phyloP scores from a whole-genome alignment of 2,888 invertebrate species.

The Zygaena filipendulae region DNA sequence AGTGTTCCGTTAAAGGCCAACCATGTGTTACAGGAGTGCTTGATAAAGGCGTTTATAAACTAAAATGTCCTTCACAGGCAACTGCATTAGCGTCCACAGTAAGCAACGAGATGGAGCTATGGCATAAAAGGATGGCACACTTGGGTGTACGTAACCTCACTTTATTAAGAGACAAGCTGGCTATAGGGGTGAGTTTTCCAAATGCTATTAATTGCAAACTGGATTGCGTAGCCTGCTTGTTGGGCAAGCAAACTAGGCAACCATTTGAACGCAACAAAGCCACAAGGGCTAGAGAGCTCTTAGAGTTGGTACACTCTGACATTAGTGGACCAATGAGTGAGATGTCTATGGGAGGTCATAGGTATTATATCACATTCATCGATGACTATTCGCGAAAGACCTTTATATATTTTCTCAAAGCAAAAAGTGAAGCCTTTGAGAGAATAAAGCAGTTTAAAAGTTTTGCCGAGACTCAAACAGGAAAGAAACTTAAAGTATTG shows the following conservation, averaged over 20 bases:
- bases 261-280: slow-evolving; percentile 18
- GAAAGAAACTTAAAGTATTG: slow-evolving; percentile 18
- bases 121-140: slow-evolving; percentile 1
- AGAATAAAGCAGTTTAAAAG: slow-evolving; percentile 19
- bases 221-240: slow-evolving; percentile 3
- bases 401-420: slow-evolving; percentile 22
- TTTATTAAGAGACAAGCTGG: slow-evolving; percentile 1
- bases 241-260: slow-evolving; percentile 20
- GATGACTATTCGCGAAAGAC: slow-evolving; percentile 20
- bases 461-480: slow-evolving; percentile 21
- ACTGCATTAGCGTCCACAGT: neutral
- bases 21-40: neutral
- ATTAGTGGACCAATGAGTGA: slow-evolving; percentile 15
- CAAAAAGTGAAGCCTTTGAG: slow-evolving; percentile 22
- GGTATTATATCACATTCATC: slow-evolving; percentile 24
- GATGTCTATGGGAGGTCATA: slow-evolving; percentile 13
- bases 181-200: too few species aligned
- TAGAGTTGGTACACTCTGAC: slow-evolving; percentile 12
- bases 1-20: neutral
- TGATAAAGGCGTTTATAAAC: neutral
- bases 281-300: slow-evolving; percentile 16
- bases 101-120: neutral
- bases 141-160: slow-evolving; percentile 1
- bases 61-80: neutral
- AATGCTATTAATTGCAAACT: too few species aligned